Conservation (phyloP, 2,888 invertebrate species). For the Bursaphelenchus okinawaensis region DNA sequence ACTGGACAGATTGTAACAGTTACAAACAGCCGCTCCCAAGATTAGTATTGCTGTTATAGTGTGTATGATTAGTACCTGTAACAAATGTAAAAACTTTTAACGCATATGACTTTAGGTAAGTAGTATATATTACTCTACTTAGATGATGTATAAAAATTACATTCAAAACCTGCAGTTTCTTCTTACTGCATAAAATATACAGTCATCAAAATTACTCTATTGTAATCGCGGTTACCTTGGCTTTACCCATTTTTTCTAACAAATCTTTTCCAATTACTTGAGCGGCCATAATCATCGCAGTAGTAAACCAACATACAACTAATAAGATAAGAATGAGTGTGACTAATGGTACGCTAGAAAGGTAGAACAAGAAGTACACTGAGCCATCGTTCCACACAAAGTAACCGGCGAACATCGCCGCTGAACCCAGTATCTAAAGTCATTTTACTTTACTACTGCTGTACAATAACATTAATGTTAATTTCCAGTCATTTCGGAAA, state of each 20-base stretch:
- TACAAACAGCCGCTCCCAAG: constrained; percentile 10
- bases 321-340: constrained; percentile 20
- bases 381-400: constrained; percentile 22
- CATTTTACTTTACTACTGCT: neutral
- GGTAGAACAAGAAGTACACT: constrained; percentile 25
- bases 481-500: no score
- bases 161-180: no score
- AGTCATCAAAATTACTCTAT: no score
- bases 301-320: constrained; percentile 16
- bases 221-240: constrained; percentile 24
- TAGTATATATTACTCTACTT: no score
- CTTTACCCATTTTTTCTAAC: constrained; percentile 28
- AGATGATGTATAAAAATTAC: no score
- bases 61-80: constrained; percentile 14
- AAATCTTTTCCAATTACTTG: constrained; percentile 27
- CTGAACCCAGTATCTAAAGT: constrained; percentile 17
- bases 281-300: constrained; percentile 15
- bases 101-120: neutral
- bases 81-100: neutral
- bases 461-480: neutral
- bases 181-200: no score
- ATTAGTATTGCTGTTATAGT: constrained; percentile 8
- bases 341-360: constrained; percentile 10
- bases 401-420: constrained; percentile 22
- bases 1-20: constrained; percentile 10